A percentile compares a stretch with the other conserved stretches of the same genome.
Evolutionary conservation across 2,113 vertebrate species (phyloP).

Genomic region (Ellobius talpinus): DNA sequence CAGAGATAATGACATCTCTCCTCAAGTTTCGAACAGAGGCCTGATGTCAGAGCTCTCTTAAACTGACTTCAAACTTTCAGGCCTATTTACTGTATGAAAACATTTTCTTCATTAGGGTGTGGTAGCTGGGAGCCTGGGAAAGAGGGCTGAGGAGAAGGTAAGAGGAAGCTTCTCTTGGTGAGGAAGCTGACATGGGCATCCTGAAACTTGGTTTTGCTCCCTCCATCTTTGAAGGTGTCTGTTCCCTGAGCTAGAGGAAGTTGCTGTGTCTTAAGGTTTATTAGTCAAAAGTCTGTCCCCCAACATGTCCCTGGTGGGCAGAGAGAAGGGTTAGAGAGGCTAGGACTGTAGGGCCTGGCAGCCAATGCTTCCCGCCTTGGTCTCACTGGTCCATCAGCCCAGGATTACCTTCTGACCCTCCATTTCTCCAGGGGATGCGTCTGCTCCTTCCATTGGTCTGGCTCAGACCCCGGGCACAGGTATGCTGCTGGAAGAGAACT

Average conservation of each 20-base stretch:
- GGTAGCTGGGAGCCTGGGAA: neutral
- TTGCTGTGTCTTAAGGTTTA: neutral
- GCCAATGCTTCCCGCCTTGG: neutral
- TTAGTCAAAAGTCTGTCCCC: neutral
- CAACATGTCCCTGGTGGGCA: neutral
- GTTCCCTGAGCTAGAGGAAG: neutral
- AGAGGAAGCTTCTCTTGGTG: neutral
- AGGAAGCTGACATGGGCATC: neutral
- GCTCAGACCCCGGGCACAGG: neutral
- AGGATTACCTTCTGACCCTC: rapidly evolving
- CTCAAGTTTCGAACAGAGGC: neutral
- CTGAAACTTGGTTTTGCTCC: neutral
- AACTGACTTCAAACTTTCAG: neutral
- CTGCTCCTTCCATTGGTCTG: neutral
- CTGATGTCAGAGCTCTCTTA: neutral
- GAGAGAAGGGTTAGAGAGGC: neutral
- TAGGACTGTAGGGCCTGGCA: neutral
- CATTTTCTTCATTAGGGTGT: rapidly evolving
- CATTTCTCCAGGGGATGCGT: neutral
- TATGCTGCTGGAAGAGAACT: neutral
- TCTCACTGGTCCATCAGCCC: neutral
- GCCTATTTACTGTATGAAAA: neutral
- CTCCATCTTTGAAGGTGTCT: neutral
- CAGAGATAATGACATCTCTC: neutral
- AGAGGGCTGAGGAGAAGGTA: too few relatives aligned